A percentile compares a stretch with the other conserved stretches of the same genome.
Conservation (phyloP, 1,140 invertebrate genomes). For the Dendroctonus ponderosae region DNA sequence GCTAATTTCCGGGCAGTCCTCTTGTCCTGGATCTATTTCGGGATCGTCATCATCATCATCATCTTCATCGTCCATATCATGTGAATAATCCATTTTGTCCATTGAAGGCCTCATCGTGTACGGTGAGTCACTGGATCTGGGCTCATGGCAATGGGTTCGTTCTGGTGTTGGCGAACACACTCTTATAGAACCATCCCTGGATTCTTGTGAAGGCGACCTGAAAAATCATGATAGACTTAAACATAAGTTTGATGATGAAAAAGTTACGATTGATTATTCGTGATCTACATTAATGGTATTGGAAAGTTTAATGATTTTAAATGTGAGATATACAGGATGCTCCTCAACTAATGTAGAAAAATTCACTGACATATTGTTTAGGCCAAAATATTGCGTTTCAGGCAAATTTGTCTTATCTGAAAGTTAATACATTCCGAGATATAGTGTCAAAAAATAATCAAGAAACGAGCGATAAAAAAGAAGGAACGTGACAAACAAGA, state of each 20-base stretch:
- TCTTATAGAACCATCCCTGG: constrained; percentile 48
- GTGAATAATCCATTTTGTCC: constrained; percentile 48
- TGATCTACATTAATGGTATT: too few species aligned
- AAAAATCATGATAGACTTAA: constrained; percentile 42
- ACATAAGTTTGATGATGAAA: background rate
- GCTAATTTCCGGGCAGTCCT: constrained; percentile 54
- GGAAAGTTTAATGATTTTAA: too few species aligned
- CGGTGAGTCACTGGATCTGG: constrained; percentile 57
- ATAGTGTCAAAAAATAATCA: too few species aligned
- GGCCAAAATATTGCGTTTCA: too few species aligned
- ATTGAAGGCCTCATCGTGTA: constrained; percentile 65
- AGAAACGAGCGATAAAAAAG: too few species aligned
- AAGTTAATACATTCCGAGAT: too few species aligned
- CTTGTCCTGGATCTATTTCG: constrained; percentile 56
- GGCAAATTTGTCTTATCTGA: too few species aligned
- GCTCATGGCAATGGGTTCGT: constrained; percentile 65
- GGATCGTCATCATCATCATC: constrained; percentile 51
- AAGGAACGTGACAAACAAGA: too few species aligned
- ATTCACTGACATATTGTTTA: too few species aligned
- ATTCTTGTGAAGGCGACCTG: constrained; percentile 47
- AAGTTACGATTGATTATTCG: background rate
- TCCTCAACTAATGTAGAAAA: too few species aligned
- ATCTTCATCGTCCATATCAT: constrained; percentile 40
- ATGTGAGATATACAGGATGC: too few species aligned
- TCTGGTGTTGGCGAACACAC: constrained; percentile 50